Percentiles rank a stretch among this genome's conserved stretches.
These are phyloP conservation scores for Punctoribates punctum DNA, from an alignment of 2,888 invertebrate species.

Conservation along the genomic window DNA sequence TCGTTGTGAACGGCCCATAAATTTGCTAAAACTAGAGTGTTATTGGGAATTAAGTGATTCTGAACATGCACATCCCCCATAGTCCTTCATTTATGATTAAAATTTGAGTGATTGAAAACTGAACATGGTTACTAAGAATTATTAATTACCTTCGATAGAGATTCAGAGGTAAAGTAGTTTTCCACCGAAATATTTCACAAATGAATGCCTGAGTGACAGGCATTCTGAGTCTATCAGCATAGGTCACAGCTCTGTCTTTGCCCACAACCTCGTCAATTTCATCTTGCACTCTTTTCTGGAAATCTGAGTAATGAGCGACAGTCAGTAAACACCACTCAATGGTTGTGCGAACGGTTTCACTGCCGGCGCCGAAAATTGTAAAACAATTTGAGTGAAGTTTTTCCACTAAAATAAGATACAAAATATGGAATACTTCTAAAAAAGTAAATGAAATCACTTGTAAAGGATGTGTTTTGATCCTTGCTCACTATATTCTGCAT, in stretches of 20 bases:
- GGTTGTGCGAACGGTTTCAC: constrained; percentile 46
- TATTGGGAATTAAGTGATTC: constrained; percentile 46
- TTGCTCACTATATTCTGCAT: constrained; percentile 44
- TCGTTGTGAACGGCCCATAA: constrained; percentile 48
- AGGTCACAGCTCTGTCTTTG: constrained; percentile 61
- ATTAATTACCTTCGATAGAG: constrained; percentile 44
- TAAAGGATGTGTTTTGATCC: neutral
- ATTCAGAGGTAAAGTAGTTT: constrained; percentile 53
- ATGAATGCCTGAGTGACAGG: constrained; percentile 62
- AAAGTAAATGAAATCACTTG: too few species aligned
- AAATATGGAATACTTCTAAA: too few species aligned
- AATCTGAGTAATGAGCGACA: constrained; percentile 55
- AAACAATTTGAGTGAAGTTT: constrained; percentile 47
- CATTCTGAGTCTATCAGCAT: too few species aligned
- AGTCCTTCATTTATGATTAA: too few species aligned
- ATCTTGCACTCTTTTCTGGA: constrained; percentile 59
- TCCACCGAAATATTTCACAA: constrained; percentile 71
- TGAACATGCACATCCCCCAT: constrained; percentile 44
- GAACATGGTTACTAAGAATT: too few species aligned
- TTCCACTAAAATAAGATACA: too few species aligned
- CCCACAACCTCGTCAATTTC: constrained; percentile 65
- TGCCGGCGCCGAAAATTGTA: constrained; percentile 48
- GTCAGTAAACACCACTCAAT: constrained; percentile 56
- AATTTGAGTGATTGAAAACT: too few species aligned
- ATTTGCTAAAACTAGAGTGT: constrained; percentile 47